These are phyloP conservation scores for Botia almorhae DNA, from an alignment of 2,797 vertebrate genomes.

Conservation along the genomic window DNA sequence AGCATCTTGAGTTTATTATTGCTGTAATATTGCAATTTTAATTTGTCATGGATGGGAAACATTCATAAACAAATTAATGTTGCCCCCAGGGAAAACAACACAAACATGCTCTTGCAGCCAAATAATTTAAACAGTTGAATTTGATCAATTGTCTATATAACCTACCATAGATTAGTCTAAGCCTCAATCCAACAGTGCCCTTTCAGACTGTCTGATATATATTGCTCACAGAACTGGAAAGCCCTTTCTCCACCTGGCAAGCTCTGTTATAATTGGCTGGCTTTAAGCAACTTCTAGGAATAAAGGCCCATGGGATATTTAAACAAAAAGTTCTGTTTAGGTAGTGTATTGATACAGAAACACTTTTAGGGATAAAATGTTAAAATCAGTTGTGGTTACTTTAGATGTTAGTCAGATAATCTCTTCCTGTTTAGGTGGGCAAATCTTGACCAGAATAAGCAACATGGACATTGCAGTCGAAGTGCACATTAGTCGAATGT, in stretches of 20 bases:
- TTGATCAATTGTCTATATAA: slow-evolving; percentile 40
- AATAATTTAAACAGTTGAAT: slow-evolving; percentile 52
- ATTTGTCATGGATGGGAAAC: slow-evolving; percentile 51
- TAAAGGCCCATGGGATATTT: not conserved
- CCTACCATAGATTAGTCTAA: not conserved
- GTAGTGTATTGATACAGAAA: not conserved
- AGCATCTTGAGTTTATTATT: not conserved
- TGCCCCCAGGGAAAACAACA: slow-evolving; percentile 41
- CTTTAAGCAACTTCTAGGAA: not conserved
- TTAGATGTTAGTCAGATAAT: too few relatives aligned
- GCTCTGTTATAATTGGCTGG: not conserved
- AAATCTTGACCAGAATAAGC: not conserved
- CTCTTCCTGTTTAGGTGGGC: too few relatives aligned
- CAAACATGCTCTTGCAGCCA: slow-evolving; percentile 49
- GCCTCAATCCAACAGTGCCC: not conserved
- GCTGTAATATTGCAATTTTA: slow-evolving; percentile 49
- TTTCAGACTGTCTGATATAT: not conserved
- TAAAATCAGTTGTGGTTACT: not conserved
- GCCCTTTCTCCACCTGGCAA: too few relatives aligned
- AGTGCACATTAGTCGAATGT: not conserved
- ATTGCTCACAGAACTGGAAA: slow-evolving; percentile 4
- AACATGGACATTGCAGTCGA: not conserved
- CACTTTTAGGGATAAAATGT: not conserved
- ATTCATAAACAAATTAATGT: slow-evolving; percentile 58
- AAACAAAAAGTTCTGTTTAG: not conserved